Evolutionary conservation across 92 coral and sea anemone species (phyloP).

Genomic region (Blastomussa wellsi): DNA sequence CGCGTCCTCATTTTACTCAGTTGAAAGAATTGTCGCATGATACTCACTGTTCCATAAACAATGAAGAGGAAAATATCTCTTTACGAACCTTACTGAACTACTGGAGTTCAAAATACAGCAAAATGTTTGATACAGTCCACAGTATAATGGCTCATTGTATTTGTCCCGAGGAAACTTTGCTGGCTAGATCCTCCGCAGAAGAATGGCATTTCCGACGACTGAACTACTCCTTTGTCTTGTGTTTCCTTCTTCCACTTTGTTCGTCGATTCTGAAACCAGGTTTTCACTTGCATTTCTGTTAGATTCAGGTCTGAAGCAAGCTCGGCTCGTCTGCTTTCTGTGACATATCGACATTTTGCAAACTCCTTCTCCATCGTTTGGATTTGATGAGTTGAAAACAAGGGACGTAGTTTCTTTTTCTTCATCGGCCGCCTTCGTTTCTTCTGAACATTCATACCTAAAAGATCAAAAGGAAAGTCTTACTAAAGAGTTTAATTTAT

Average conservation of each 20-base stretch:
- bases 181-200: not conserved
- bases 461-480: not conserved
- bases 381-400: conserved; percentile 54
- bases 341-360: conserved; percentile 34
- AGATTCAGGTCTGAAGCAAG: conserved; percentile 48
- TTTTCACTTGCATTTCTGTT: conserved; percentile 59
- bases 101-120: not conserved
- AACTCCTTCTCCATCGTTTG: conserved; percentile 57
- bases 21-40: not conserved
- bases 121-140: not conserved
- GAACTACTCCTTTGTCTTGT: conserved; percentile 23
- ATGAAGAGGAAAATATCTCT: not conserved
- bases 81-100: not conserved
- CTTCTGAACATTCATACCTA: conserved; percentile 5
- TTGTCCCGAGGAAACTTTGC: not conserved
- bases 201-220: not conserved
- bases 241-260: conserved; percentile 59
- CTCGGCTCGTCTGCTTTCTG: conserved; percentile 52
- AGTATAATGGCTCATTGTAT: not conserved
- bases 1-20: not conserved
- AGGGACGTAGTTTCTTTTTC: conserved; percentile 48
- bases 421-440: conserved; percentile 44
- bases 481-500: not conserved
- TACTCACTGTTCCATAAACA: not conserved
- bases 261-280: conserved; percentile 57